A percentile compares a stretch with the other conserved stretches of the same genome.
phyloP scores from a whole-genome alignment of 1,140 invertebrate genomes.

The Trachymyrmex cornetzi region DNA sequence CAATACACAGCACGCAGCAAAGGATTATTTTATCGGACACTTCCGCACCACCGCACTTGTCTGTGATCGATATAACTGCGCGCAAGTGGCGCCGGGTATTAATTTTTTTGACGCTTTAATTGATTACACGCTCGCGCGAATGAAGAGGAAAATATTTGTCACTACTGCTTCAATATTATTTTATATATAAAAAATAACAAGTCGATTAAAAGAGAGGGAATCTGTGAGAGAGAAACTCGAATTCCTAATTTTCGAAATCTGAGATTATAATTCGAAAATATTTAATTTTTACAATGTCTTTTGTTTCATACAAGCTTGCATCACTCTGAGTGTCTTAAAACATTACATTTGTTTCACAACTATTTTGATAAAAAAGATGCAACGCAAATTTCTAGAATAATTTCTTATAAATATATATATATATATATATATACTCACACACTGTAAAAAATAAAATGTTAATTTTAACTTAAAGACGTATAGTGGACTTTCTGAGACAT shows the following conservation, averaged over 20 bases:
- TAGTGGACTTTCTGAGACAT: no score
- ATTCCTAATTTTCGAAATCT: background rate
- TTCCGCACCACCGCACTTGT: conserved; percentile 68
- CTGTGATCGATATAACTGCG: conserved; percentile 63
- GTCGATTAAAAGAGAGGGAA: background rate
- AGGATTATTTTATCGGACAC: conserved; percentile 78
- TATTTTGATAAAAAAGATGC: background rate
- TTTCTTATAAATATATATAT: background rate
- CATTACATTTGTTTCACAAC: background rate
- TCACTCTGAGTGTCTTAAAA: background rate
- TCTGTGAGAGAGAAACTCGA: background rate
- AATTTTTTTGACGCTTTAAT: conserved; percentile 65
- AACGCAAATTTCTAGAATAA: background rate
- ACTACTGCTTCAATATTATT: background rate
- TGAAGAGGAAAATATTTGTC: background rate
- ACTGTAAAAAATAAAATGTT: no score
- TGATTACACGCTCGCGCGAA: conserved; percentile 35
- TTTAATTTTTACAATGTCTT: background rate
- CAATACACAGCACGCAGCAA: conserved; percentile 53
- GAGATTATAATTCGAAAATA: background rate
- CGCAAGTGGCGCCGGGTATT: conserved; percentile 46
- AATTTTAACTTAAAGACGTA: no score
- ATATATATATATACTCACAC: no score
- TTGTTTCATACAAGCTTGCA: background rate
- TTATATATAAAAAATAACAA: background rate